Percentiles rank a stretch among this genome's conserved stretches.
Evolutionary conservation across 2,797 vertebrate species (phyloP).

Genomic region (Pseudochaenichthys georgianus): DNA sequence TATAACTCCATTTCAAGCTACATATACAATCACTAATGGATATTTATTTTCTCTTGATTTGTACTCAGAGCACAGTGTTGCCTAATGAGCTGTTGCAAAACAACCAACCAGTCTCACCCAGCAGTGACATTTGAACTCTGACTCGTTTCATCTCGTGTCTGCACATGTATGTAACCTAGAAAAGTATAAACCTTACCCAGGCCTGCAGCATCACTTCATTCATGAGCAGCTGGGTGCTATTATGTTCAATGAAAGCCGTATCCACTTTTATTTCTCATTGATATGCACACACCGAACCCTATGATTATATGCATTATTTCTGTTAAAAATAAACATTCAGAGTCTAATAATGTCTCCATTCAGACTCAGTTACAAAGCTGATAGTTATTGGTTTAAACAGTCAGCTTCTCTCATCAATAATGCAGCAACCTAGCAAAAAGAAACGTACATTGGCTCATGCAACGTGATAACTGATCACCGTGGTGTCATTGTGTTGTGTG

Average conservation of each 20-base stretch:
- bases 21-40: not conserved
- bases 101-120: not conserved
- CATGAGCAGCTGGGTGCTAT: not conserved
- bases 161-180: not conserved
- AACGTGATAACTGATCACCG: slow-evolving; percentile 26
- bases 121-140: not conserved
- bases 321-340: not conserved
- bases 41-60: not conserved
- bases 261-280: slow-evolving; percentile 5
- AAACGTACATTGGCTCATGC: slow-evolving; percentile 25
- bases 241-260: not conserved
- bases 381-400: slow-evolving; percentile 35
- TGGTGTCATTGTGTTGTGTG: slow-evolving; percentile 19
- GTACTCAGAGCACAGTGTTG: not conserved
- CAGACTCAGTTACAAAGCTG: slow-evolving; percentile 15
- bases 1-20: not conserved
- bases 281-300: slow-evolving; percentile 13
- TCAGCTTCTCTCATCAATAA: slow-evolving; percentile 57
- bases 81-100: not conserved
- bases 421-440: slow-evolving; percentile 29
- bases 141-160: not conserved
- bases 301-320: slow-evolving; percentile 19
- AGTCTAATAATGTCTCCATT: slow-evolving; percentile 14
- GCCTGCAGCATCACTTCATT: not conserved
- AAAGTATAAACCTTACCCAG: slow-evolving; percentile 5